A percentile compares a stretch with the other conserved stretches of the same genome.
phyloP scores from a whole-genome alignment of 1,140 invertebrate genomes.

The Zaprionus taronus region DNA sequence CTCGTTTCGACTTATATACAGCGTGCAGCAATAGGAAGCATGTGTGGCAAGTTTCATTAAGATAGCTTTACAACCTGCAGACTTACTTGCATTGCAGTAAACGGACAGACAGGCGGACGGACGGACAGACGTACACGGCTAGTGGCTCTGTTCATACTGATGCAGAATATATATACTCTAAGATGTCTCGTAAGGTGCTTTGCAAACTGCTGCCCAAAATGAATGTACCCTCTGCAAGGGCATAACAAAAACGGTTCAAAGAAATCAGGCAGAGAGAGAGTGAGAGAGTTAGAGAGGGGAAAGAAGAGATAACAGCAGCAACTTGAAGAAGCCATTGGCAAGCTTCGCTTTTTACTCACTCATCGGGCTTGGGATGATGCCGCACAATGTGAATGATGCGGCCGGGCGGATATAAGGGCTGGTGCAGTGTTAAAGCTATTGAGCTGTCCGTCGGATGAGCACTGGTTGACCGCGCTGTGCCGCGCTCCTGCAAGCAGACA shows the following conservation, averaged over 20 bases:
- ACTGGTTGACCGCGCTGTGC: slow-evolving; percentile 86
- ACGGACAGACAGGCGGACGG: no score
- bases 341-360: slow-evolving; percentile 87
- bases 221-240: not conserved
- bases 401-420: slow-evolving; percentile 94
- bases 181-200: no score
- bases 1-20: no score
- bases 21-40: no score
- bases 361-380: slow-evolving; percentile 92
- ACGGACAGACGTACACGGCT: no score
- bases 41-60: no score
- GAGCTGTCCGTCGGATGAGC: slow-evolving; percentile 89
- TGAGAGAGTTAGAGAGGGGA: not conserved
- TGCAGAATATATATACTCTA: no score
- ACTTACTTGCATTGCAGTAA: no score
- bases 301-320: not conserved
- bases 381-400: slow-evolving; percentile 95
- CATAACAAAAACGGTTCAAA: not conserved
- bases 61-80: no score
- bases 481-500: slow-evolving; percentile 62
- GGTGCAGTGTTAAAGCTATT: slow-evolving; percentile 91
- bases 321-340: not conserved
- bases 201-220: no score
- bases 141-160: no score
- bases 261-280: not conserved